Evolutionary conservation across 2,113 vertebrate species (phyloP).

Genomic region (Rhabdomys dilectus): DNA sequence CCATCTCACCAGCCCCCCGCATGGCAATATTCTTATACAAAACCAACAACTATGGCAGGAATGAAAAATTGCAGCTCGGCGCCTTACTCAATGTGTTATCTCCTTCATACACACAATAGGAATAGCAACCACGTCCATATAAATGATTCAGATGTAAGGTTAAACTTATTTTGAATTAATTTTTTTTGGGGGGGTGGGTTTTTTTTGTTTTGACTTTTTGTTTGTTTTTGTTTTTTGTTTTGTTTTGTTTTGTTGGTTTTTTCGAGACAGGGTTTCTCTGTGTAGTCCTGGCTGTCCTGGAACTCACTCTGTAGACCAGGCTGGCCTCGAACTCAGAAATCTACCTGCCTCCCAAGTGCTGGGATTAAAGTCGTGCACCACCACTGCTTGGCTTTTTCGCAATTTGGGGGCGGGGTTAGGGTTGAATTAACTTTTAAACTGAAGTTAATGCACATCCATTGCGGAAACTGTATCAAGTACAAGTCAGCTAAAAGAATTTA

Average conservation of each 20-base stretch:
- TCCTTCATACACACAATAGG: background rate
- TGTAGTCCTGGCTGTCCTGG: too few species aligned
- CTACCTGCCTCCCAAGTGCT: too few species aligned
- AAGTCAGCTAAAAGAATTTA: slow-evolving; percentile 14
- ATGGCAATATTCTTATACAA: background rate
- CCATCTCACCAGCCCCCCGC: too few species aligned
- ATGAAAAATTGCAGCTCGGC: background rate
- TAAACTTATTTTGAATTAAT: background rate
- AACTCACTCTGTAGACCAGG: too few species aligned
- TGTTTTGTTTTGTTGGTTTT: too few species aligned
- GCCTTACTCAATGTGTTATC: background rate
- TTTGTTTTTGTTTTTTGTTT: too few species aligned
- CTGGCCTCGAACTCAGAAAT: too few species aligned
- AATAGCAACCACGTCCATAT: background rate
- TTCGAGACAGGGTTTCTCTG: too few species aligned
- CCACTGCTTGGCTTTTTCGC: too few species aligned
- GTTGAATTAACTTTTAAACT: background rate
- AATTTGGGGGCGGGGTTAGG: too few species aligned
- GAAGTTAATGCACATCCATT: background rate
- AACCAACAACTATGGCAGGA: background rate
- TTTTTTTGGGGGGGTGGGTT: background rate
- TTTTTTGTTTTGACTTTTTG: too few species aligned
- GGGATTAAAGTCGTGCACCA: too few species aligned
- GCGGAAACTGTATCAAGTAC: background rate
- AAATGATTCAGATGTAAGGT: background rate